These are phyloP conservation scores for Volucella inflata DNA, from an alignment of 2,888 invertebrate genomes.

Conservation along the genomic window DNA sequence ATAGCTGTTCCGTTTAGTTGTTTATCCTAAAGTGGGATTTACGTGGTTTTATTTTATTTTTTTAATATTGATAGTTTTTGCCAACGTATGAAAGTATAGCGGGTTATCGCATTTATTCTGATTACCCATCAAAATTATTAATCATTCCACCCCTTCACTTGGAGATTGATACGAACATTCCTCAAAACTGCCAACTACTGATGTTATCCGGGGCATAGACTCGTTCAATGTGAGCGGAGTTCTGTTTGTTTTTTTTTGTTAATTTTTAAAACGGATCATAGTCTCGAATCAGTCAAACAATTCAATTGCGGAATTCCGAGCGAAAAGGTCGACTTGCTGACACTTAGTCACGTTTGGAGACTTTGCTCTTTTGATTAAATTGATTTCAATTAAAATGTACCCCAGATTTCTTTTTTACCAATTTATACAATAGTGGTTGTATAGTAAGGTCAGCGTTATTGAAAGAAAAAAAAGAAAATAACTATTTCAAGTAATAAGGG, in stretches of 20 bases:
- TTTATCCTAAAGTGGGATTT: not conserved
- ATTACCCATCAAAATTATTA: too few relatives aligned
- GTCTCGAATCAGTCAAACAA: constrained; percentile 10
- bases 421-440: not conserved
- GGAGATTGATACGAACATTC: too few relatives aligned
- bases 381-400: constrained; percentile 48
- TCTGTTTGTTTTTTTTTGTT: not conserved
- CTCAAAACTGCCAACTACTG: too few relatives aligned
- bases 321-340: constrained; percentile 29
- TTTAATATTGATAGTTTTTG: too few relatives aligned
- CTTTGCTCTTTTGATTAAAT: constrained; percentile 42
- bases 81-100: too few relatives aligned
- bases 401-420: constrained; percentile 18
- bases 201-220: not conserved
- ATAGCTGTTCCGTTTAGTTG: constrained; percentile 10
- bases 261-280: not conserved
- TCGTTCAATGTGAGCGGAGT: not conserved
- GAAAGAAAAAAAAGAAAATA: too few relatives aligned
- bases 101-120: too few relatives aligned
- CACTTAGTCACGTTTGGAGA: constrained; percentile 44
- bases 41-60: too few relatives aligned
- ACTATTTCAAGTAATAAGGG: constrained; percentile 16
- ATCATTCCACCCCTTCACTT: too few relatives aligned
- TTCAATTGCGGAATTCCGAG: constrained; percentile 31
- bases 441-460: constrained; percentile 16